Percentiles rank a stretch among this genome's conserved stretches.
Evolutionary conservation across 2,113 vertebrate genomes (phyloP).

Genomic region (Alouatta palliata): DNA sequence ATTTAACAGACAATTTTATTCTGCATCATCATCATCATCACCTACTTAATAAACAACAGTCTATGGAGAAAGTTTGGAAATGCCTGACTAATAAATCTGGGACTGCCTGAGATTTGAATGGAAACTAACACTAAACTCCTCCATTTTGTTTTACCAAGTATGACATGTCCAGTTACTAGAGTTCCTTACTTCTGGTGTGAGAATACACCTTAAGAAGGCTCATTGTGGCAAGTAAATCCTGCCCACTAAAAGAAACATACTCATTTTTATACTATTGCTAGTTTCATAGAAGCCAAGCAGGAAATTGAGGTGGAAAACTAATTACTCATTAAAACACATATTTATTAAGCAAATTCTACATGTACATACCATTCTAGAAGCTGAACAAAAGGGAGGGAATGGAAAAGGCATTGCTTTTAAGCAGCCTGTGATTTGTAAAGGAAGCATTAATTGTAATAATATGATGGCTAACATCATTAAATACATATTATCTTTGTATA

Average conservation of each 20-base stretch:
- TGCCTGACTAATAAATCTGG: neutral
- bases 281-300: neutral
- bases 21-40: neutral
- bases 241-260: neutral
- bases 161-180: neutral
- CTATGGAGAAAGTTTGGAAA: neutral
- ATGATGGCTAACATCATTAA: neutral
- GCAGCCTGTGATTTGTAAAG: neutral
- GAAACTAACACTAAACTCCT: neutral
- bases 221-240: neutral
- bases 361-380: neutral
- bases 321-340: neutral
- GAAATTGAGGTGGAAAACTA: constrained; percentile 15
- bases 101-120: neutral
- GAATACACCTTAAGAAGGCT: neutral
- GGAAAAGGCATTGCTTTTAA: neutral
- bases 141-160: neutral
- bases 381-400: neutral
- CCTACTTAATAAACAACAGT: neutral
- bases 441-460: constrained; percentile 37
- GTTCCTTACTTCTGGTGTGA: neutral
- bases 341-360: neutral
- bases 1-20: neutral
- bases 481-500: neutral
- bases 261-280: neutral